A percentile compares a stretch with the other conserved stretches of the same genome.
These are phyloP conservation scores for Mus caroli DNA, from an alignment of 2,797 vertebrate genomes.

Conservation along the genomic window DNA sequence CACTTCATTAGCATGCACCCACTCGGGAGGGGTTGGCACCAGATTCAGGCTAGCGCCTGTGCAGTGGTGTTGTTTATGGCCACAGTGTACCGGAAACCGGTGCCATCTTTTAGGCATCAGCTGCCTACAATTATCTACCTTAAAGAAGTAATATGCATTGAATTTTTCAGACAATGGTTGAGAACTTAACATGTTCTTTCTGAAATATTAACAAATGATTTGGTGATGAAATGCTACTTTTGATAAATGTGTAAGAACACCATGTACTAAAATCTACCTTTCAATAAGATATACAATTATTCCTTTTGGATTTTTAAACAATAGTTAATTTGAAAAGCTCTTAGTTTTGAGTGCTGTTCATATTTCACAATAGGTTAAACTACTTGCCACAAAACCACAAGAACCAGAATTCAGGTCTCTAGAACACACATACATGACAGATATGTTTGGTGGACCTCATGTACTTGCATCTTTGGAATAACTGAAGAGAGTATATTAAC, in stretches of 20 bases:
- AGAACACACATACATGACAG: neutral
- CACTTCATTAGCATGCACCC: too few relatives aligned
- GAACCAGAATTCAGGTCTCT: neutral
- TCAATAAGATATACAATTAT: neutral
- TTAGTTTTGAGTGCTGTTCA: neutral
- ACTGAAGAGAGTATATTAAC: neutral
- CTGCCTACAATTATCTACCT: neutral
- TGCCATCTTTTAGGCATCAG: too few relatives aligned
- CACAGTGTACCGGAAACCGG: too few relatives aligned
- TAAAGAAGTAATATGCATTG: neutral
- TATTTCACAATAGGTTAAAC: neutral
- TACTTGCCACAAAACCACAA: too few relatives aligned
- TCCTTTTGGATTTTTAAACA: conserved; percentile 21
- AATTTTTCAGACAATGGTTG: neutral
- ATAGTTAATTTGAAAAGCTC: neutral
- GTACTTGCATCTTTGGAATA: neutral
- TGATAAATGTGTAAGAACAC: neutral
- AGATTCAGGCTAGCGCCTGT: too few relatives aligned
- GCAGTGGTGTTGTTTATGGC: too few relatives aligned
- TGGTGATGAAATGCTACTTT: neutral
- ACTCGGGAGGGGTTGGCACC: too few relatives aligned
- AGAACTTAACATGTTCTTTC: conserved; percentile 19
- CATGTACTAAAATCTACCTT: neutral
- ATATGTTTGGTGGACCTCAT: neutral
- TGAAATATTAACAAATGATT: neutral